Evolutionary conservation across 2,888 invertebrate genomes (phyloP).

Genomic region (Chironomus tentans): DNA sequence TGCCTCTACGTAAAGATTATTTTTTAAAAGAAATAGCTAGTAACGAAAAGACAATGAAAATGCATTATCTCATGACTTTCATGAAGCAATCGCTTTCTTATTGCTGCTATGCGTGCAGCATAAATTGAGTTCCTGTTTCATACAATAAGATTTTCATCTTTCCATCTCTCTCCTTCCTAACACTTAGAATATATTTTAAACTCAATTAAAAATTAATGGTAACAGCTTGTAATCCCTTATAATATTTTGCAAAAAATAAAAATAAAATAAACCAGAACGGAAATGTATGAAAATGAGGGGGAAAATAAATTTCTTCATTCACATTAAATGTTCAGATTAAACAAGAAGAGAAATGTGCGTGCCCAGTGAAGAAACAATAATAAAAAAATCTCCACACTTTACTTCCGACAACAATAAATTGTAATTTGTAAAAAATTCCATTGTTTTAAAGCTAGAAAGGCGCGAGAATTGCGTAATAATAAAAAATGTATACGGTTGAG

Average conservation of each 20-base stretch:
- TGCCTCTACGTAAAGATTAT: not conserved
- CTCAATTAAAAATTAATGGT: conserved; percentile 20
- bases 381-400: conserved; percentile 14
- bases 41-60: not conserved
- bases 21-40: not conserved
- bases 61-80: conserved; percentile 15
- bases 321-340: not conserved
- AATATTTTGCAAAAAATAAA: not conserved
- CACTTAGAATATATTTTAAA: not conserved
- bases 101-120: conserved; percentile 16
- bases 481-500: too few species aligned
- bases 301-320: not conserved
- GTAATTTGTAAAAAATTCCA: conserved; percentile 14
- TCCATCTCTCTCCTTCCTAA: too few species aligned
- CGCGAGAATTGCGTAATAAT: conserved; percentile 11
- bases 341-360: conserved; percentile 4
- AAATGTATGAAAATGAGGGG: not conserved
- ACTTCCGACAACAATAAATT: conserved; percentile 21
- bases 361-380: conserved; percentile 11
- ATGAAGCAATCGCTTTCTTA: too few species aligned
- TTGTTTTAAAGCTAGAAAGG: not conserved
- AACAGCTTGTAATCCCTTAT: conserved; percentile 10
- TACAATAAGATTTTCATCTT: not conserved
- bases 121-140: conserved; percentile 14
- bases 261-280: not conserved